Base-by-base conservation (phyloP, 1,140 invertebrate species). In the Anastrepha ludens region DNA sequence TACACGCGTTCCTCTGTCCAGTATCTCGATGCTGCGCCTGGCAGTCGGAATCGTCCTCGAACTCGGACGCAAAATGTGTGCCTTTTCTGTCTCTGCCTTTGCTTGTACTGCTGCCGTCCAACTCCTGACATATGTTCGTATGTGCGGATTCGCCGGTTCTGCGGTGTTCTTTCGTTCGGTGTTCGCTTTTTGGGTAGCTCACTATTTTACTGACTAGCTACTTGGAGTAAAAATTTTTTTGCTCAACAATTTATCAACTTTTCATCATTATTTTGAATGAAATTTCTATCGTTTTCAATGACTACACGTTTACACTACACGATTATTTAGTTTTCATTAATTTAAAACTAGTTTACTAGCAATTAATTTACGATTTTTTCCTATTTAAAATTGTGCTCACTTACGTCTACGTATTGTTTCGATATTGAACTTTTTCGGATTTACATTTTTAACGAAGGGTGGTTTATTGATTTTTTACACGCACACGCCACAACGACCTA, bases 401-500 rank as follows among this genome's bases (percentile, higher is more conserved):
- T 88, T 88, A 88, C 86, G 88, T 88, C 86, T 88, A 88, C 86
- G 88, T 88, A 70, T 86, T 81, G 88, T 81, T 85, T 85, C 85
- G 70, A 47, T 88, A 87, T 65, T 88, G 86, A 88, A 88, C 6
- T 87, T 87, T 70, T 88, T 88, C 78, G 86, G 59, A 62, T 85
- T 88, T 85, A 88, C 64, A 70, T 87, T 87, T 87, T 85, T 87
- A 85, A 88, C 88, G 88, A 88, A 87, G 88, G 88, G 88, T 88
- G 64, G 86, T 87, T 88, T 88, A 88, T 88, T 62, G 88, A 88
- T 88, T 88, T 88, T 87, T 86, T 86, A 62, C n/a, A 41, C 74
- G 47, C 50, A 29, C 60, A 64, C 62, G 47, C 59, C n/a, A 67
- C n/a, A 47, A 87, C 62, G 47, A 81, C 47, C 74, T 55, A 81